phyloP scores from a whole-genome alignment of 1,140 invertebrate genomes.

The Ctenoplectra terminalis region DNA sequence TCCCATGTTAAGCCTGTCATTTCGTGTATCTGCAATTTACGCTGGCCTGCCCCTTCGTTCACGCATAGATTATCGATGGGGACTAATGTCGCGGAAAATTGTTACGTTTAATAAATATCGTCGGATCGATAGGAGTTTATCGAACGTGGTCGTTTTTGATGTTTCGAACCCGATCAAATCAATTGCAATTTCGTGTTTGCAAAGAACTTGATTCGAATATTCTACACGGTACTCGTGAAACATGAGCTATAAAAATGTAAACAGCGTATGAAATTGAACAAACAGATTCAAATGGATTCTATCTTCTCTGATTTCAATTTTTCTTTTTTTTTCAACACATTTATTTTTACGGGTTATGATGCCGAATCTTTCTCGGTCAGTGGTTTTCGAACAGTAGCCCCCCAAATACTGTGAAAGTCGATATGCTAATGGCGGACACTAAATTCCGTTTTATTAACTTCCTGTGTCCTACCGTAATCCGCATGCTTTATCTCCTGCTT shows the following conservation, averaged over 20 bases:
- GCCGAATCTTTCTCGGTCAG: not conserved
- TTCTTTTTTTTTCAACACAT: not conserved
- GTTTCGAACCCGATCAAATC: not conserved
- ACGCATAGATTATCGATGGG: constrained; percentile 11
- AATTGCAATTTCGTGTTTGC: not conserved
- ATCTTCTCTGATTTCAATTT: not conserved
- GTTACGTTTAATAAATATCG: constrained; percentile 51
- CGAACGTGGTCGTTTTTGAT: not conserved
- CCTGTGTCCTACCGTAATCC: constrained; percentile 53
- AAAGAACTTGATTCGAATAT: constrained; percentile 1
- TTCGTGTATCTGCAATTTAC: constrained; percentile 33
- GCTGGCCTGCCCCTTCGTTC: not conserved
- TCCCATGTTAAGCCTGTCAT: constrained; percentile 45
- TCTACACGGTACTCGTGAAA: not conserved
- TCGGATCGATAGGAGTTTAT: constrained; percentile 1
- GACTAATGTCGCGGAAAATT: constrained; percentile 44
- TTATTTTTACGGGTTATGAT: not conserved
- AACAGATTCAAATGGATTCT: not conserved
- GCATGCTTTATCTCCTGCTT: constrained; percentile 48
- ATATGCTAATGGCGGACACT: constrained; percentile 54
- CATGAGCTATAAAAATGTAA: not conserved
- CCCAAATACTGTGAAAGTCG: constrained; percentile 16
- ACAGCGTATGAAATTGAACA: not conserved
- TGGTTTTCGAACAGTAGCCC: constrained; percentile 19
- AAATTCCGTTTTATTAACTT: constrained; percentile 72